Conservation (phyloP, 2,888 invertebrate genomes). For the Beris morrisii region DNA sequence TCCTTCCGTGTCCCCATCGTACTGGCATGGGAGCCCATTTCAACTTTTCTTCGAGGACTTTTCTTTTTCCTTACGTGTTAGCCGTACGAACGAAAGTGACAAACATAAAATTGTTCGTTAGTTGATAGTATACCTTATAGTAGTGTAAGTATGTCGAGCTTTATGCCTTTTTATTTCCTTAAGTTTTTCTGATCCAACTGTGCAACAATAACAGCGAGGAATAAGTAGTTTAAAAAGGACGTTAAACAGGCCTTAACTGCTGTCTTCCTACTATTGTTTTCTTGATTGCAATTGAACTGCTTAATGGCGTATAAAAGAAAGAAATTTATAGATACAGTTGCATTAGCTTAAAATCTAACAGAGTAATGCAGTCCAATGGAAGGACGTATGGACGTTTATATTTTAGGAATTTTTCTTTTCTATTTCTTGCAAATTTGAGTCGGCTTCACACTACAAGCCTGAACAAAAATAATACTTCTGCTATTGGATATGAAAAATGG, state of each 20-base stretch:
- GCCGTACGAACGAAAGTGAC: slow-evolving; percentile 16
- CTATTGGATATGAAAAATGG: too few relatives aligned
- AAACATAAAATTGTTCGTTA: slow-evolving; percentile 28
- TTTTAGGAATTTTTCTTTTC: too few relatives aligned
- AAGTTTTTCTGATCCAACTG: not conserved
- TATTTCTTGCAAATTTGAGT: too few relatives aligned
- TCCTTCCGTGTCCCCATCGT: not conserved
- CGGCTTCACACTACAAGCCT: too few relatives aligned
- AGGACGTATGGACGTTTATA: too few relatives aligned
- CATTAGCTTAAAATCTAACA: not conserved
- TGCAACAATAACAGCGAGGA: slow-evolving; percentile 29
- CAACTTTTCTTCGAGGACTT: not conserved
- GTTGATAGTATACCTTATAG: slow-evolving; percentile 2
- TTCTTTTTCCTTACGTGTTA: slow-evolving; percentile 6
- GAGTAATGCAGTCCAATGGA: not conserved
- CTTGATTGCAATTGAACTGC: slow-evolving; percentile 31
- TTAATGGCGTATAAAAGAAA: slow-evolving; percentile 31
- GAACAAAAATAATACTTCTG: too few relatives aligned
- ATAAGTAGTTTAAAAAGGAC: slow-evolving; percentile 25
- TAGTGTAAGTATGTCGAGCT: slow-evolving; percentile 1
- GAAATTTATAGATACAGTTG: not conserved
- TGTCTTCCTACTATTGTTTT: slow-evolving; percentile 21
- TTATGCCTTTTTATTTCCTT: not conserved
- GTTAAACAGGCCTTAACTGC: slow-evolving; percentile 32
- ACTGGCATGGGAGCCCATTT: too few relatives aligned